Conservation (phyloP, 2,888 invertebrate species). For the Coelinius sp. region DNA sequence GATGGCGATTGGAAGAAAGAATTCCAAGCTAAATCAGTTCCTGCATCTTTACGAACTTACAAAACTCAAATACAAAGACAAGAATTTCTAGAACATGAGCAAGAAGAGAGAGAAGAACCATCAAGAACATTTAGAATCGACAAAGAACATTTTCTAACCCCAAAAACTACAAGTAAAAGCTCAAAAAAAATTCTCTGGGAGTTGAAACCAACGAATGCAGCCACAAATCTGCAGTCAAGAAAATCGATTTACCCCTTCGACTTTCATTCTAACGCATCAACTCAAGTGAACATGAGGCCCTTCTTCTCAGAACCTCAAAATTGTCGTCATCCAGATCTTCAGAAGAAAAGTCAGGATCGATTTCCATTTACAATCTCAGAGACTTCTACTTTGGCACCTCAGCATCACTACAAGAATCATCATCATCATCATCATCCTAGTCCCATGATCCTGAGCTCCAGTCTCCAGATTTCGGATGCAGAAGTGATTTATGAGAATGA, state of each 20-base stretch:
- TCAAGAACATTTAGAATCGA: neutral
- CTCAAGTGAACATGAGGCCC: neutral
- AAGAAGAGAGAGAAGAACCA: neutral
- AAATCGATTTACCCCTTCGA: neutral
- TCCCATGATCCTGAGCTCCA: neutral
- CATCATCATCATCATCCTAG: neutral
- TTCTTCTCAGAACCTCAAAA: neutral
- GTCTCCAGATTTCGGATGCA: conserved; percentile 9
- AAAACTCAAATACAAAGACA: neutral
- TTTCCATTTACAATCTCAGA: conserved; percentile 3
- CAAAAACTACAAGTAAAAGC: neutral
- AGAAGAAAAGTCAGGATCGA: neutral
- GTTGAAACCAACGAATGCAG: neutral
- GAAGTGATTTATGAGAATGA: conserved; percentile 54
- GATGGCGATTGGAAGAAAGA: neutral
- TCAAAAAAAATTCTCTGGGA: neutral
- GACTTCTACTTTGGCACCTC: conserved; percentile 32
- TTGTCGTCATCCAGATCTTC: neutral
- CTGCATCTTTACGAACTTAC: neutral
- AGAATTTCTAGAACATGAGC: neutral
- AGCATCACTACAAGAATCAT: neutral
- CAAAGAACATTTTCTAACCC: neutral
- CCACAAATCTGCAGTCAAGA: neutral
- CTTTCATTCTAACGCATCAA: neutral
- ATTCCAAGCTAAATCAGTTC: neutral